Conservation (phyloP, 2,888 invertebrate genomes). For the Neria commutata region DNA sequence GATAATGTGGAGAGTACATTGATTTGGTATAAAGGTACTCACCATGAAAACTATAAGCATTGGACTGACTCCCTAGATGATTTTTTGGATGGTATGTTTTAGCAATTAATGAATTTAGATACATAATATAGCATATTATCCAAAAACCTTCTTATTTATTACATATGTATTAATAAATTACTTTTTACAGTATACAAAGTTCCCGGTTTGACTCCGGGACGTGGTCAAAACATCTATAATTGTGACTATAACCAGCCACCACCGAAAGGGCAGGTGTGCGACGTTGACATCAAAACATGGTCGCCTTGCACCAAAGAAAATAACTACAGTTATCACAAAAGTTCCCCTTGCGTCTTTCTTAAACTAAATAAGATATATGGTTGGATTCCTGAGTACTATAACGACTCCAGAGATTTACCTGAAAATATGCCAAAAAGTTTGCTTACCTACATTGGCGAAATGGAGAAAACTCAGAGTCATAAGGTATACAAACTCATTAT, state of each 20-base stretch:
- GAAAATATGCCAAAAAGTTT: conserved; percentile 75
- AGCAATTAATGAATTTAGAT: too few species aligned
- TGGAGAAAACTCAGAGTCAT: conserved; percentile 61
- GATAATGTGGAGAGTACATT: conserved; percentile 91
- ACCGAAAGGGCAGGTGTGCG: conserved; percentile 79
- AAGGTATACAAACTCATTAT: conserved; percentile 50
- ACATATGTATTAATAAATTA: neutral
- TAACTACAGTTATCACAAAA: conserved; percentile 87
- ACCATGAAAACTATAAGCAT: conserved; percentile 74
- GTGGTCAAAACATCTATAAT: conserved; percentile 76
- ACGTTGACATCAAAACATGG: conserved; percentile 83
- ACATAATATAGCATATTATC: too few species aligned
- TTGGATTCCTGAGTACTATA: conserved; percentile 85
- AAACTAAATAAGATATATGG: conserved; percentile 95
- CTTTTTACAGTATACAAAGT: conserved; percentile 71
- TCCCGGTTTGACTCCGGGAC: conserved; percentile 73
- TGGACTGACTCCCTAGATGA: conserved; percentile 79
- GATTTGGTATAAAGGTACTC: conserved; percentile 90
- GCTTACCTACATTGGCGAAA: conserved; percentile 70
- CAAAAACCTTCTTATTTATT: too few species aligned
- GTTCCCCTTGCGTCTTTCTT: conserved; percentile 91
- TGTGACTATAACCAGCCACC: conserved; percentile 77
- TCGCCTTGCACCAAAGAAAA: conserved; percentile 82
- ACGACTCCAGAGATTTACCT: conserved; percentile 73
- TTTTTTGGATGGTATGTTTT: conserved; percentile 77